These are phyloP conservation scores for Tachina grossa DNA, from an alignment of 2,888 invertebrate genomes.

Conservation along the genomic window DNA sequence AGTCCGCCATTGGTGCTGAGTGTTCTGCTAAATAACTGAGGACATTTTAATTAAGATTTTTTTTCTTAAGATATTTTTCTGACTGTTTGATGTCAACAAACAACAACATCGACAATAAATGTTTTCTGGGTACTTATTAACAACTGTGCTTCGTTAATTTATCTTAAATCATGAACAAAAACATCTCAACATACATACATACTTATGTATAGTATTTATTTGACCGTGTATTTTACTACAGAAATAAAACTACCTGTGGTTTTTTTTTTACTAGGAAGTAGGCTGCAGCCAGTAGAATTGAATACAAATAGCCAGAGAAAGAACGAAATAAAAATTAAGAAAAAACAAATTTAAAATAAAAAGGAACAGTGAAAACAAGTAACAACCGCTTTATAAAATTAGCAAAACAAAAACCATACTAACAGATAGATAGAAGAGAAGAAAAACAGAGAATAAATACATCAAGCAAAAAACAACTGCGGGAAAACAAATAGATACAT, in stretches of 20 bases:
- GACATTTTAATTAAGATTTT: too few species aligned
- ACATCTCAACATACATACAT: background rate
- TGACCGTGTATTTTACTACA: slow-evolving; percentile 6
- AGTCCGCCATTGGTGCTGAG: too few species aligned
- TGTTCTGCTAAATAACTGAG: too few species aligned
- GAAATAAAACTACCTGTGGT: slow-evolving; percentile 53
- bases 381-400: slow-evolving; percentile 49
- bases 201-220: background rate
- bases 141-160: slow-evolving; percentile 17
- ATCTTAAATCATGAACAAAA: slow-evolving; percentile 21
- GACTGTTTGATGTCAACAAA: too few species aligned
- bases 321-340: slow-evolving; percentile 15
- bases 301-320: background rate
- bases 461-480: slow-evolving; percentile 23
- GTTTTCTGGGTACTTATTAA: slow-evolving; percentile 25
- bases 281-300: slow-evolving; percentile 28
- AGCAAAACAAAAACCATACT: slow-evolving; percentile 42
- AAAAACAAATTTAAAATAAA: background rate
- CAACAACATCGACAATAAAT: background rate
- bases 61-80: too few species aligned
- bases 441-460: slow-evolving; percentile 5
- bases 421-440: background rate
- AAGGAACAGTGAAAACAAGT: slow-evolving; percentile 38
- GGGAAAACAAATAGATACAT: background rate
- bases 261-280: slow-evolving; percentile 48